Conservation (phyloP, 92 coral and sea anemone genomes). For the Phenganax subtilis region DNA sequence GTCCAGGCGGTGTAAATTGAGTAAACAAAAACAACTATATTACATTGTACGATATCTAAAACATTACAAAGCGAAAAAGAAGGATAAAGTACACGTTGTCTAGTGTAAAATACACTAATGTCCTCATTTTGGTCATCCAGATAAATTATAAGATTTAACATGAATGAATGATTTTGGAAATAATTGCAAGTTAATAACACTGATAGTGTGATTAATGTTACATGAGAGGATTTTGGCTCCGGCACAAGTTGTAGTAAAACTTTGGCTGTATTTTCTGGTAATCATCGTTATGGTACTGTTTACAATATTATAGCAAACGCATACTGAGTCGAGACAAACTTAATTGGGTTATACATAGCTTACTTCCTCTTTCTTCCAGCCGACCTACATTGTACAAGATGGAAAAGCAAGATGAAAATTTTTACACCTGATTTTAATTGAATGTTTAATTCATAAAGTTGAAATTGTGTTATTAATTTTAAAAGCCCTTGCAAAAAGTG, state of each 20-base stretch:
- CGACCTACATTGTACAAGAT: neutral
- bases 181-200: constrained; percentile 2
- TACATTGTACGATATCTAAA: too few species aligned
- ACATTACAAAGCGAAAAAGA: too few species aligned
- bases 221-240: neutral
- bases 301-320: neutral
- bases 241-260: neutral
- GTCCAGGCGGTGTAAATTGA: too few species aligned
- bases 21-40: too few species aligned
- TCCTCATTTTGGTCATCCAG: constrained; percentile 11
- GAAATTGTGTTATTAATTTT: constrained; percentile 1
- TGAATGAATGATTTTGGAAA: constrained; percentile 1
- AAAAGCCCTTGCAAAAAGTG: neutral
- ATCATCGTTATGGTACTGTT: neutral
- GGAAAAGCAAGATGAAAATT: constrained; percentile 2
- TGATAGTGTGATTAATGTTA: constrained; percentile 6
- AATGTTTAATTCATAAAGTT: constrained; percentile 27
- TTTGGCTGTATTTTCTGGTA: neutral
- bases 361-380: neutral
- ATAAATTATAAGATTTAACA: constrained; percentile 3
- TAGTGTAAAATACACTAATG: neutral
- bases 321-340: neutral
- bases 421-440: constrained; percentile 34
- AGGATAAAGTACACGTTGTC: too few species aligned
- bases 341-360: neutral